Evolutionary conservation across 2,888 invertebrate genomes (phyloP), one percentile per base, ranked within the genome.

Genomic region (Drosophila subsilvestris): DNA sequence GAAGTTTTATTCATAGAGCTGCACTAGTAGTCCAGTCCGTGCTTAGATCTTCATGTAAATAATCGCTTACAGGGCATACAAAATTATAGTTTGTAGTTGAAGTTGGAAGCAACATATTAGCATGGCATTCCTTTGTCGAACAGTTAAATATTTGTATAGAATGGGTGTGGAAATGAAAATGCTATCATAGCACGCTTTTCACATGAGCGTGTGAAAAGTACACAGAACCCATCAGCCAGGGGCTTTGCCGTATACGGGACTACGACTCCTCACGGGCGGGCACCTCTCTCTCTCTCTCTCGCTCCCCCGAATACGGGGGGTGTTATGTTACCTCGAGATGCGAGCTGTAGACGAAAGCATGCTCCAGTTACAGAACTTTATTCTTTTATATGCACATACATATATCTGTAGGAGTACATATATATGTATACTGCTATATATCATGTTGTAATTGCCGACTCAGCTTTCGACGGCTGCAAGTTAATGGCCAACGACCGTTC

Each of bases 141-240:
- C 79, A 77, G 75, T 85, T 81, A 81, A 76, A 76, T 71, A 87
- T 79, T 85, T 82, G 81, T 53, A 0, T 48, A 47, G 62, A 71
- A 53, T 60, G 25, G 49, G 22, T 45, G 47, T 50, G 56, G 67
- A 72, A 62, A 67, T 69, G 70, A 59, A 61, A 67, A 78, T 75
- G 63, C 50, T 70, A 74, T 67, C 75, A 47, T 65, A 88, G 88
- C 84, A 84, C 84, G 84, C 84, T 84, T 84, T 88, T 84, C 86
- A 84, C 84, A 84, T 54, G 55, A 57, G 54, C 74, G 80, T 88
- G 88, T 80, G 88, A 84, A 83, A 79, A 67, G 78, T 66, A 86
- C 55, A 82, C 84, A 82, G 10, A 27, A 32, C 48, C 27, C 54
- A 42, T 0, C 25, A 22, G 20, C 37, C 37, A n/a, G 25, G 47